Conservation (phyloP, 1,140 invertebrate species). For the Drosophila melanica region DNA sequence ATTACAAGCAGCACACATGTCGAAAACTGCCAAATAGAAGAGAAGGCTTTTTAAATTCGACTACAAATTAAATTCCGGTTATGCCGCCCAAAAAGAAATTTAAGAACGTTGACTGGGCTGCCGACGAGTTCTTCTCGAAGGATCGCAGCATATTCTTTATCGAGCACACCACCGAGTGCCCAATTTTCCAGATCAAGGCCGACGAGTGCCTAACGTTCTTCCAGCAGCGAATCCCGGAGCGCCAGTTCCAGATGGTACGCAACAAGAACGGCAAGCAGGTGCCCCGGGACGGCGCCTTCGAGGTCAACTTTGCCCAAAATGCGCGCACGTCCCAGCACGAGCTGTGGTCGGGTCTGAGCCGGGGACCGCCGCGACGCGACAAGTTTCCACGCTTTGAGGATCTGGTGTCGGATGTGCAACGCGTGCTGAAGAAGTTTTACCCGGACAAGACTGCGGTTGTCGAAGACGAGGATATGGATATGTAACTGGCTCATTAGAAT, state of each 20-base stretch:
- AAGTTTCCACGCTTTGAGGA: slow-evolving; percentile 68
- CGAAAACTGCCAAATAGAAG: slow-evolving; percentile 12
- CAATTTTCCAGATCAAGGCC: slow-evolving; percentile 74
- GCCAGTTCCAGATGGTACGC: slow-evolving; percentile 64
- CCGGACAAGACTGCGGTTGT: slow-evolving; percentile 56
- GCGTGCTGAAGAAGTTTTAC: slow-evolving; percentile 76
- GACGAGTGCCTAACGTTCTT: slow-evolving; percentile 66
- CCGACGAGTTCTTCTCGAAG: slow-evolving; percentile 68
- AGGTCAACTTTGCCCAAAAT: slow-evolving; percentile 69
- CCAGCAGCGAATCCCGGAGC: slow-evolving; percentile 57
- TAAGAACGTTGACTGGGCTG: slow-evolving; percentile 67
- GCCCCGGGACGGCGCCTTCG: slow-evolving; percentile 71
- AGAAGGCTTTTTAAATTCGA: slow-evolving; percentile 1
- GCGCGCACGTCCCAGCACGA: slow-evolving; percentile 73
- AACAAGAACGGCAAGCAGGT: slow-evolving; percentile 63
- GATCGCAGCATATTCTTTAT: slow-evolving; percentile 73
- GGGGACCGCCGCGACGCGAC: slow-evolving; percentile 70
- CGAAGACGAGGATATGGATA: slow-evolving; percentile 36
- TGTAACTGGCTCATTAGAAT: slow-evolving; percentile 11
- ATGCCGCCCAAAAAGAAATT: slow-evolving; percentile 49
- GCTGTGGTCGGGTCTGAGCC: slow-evolving; percentile 66
- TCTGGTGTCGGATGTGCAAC: slow-evolving; percentile 59
- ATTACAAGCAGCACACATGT: slow-evolving; percentile 34
- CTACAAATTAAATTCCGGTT: not conserved
- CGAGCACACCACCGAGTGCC: slow-evolving; percentile 73